phyloP scores from a whole-genome alignment of 2,113 vertebrate genomes.

The Albula goreensis region DNA sequence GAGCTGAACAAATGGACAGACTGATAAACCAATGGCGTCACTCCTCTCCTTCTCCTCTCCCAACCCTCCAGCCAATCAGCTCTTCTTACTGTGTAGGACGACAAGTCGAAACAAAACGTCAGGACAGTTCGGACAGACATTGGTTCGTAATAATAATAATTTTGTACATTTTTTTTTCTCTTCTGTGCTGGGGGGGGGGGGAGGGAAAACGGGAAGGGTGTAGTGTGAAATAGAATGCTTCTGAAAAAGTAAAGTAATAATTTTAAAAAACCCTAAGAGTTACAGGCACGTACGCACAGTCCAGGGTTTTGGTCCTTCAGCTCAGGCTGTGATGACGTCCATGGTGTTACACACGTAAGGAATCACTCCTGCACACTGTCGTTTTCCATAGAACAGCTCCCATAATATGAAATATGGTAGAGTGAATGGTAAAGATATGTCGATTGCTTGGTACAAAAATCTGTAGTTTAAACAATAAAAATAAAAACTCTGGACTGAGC shows the following conservation, averaged over 20 bases:
- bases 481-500: neutral
- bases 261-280: neutral
- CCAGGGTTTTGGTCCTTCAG: neutral
- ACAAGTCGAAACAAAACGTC: neutral
- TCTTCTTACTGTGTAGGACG: constrained; percentile 1
- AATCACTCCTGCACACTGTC: neutral
- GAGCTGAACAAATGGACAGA: constrained; percentile 3
- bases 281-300: neutral
- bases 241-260: neutral
- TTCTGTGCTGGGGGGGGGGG: neutral
- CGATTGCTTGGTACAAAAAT: neutral
- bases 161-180: constrained; percentile 14
- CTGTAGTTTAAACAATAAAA: neutral
- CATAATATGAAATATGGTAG: no score
- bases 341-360: no score
- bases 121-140: constrained; percentile 2
- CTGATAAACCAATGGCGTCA: neutral
- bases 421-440: neutral
- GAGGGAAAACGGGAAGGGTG: neutral
- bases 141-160: neutral
- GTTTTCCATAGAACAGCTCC: neutral
- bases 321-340: neutral
- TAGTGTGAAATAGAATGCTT: neutral
- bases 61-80: neutral
- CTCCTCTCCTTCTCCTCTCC: neutral